Evolutionary conservation across 1,140 invertebrate genomes (phyloP).

Genomic region (Bursaphelenchus mucronatus): DNA sequence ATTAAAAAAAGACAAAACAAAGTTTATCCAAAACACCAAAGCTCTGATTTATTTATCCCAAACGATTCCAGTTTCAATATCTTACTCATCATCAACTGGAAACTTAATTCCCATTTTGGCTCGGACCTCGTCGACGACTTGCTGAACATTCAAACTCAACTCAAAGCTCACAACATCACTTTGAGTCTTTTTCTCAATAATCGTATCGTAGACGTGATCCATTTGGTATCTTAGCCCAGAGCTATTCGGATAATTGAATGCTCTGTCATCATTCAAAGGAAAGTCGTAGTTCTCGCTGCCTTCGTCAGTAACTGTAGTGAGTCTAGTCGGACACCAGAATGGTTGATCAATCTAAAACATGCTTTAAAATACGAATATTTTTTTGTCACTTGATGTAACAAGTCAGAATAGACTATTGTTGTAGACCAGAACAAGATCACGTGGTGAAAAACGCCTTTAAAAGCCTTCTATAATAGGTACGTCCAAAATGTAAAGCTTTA

Average conservation of each 20-base stretch:
- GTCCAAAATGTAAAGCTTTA: too few species aligned
- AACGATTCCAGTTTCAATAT: too few species aligned
- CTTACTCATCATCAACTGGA: background rate
- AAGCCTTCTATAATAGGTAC: too few species aligned
- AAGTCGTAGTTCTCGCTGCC: slow-evolving; percentile 6
- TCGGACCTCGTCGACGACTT: slow-evolving; percentile 5
- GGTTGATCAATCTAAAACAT: slow-evolving; percentile 7
- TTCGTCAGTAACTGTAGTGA: background rate
- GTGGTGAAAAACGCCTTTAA: too few species aligned
- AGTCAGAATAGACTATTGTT: too few species aligned
- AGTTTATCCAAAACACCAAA: too few species aligned
- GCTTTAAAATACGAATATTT: too few species aligned
- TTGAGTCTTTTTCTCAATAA: slow-evolving; percentile 2
- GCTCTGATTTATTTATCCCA: too few species aligned
- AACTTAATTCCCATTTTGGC: slow-evolving; percentile 9
- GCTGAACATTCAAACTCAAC: background rate
- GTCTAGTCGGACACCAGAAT: slow-evolving; percentile 15
- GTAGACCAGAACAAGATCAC: too few species aligned
- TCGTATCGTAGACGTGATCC: slow-evolving; percentile 10
- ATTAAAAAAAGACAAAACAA: too few species aligned
- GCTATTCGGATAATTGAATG: slow-evolving; percentile 15
- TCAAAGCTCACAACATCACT: slow-evolving; percentile 2
- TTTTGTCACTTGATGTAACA: too few species aligned
- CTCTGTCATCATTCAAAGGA: slow-evolving; percentile 16
- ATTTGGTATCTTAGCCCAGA: slow-evolving; percentile 2